These are phyloP conservation scores for Hydrolagus affinis DNA, from an alignment of 2,113 vertebrate species.

Conservation along the genomic window DNA sequence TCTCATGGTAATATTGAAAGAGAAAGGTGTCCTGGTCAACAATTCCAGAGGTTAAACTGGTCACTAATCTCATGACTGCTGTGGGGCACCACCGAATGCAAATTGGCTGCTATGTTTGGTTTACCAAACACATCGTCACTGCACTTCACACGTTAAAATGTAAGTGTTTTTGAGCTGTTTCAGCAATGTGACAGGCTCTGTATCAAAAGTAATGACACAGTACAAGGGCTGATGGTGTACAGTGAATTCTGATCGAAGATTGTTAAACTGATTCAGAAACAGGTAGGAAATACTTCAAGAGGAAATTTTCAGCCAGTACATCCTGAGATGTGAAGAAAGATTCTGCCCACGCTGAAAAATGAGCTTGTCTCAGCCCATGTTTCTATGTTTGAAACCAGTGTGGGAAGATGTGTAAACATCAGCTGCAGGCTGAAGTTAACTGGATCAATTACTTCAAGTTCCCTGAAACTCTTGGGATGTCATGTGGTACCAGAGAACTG, in stretches of 20 bases:
- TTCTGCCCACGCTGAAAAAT: background rate
- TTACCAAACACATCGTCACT: too few relatives aligned
- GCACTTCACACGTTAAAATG: too few relatives aligned
- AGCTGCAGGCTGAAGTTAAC: background rate
- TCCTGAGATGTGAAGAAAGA: background rate
- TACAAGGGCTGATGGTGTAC: background rate
- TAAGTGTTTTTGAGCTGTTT: too few relatives aligned
- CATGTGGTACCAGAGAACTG: background rate
- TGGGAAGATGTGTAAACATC: constrained; percentile 2
- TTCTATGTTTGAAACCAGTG: background rate
- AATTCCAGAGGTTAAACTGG: too few relatives aligned
- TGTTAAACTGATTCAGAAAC: background rate
- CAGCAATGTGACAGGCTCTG: too few relatives aligned
- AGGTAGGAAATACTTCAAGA: background rate
- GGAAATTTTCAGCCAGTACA: background rate
- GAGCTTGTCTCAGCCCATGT: background rate
- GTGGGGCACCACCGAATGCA: too few relatives aligned
- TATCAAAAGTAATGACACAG: too few relatives aligned
- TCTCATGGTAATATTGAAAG: too few relatives aligned
- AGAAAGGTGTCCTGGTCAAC: too few relatives aligned
- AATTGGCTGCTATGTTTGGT: too few relatives aligned
- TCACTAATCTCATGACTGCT: too few relatives aligned
- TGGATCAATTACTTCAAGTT: constrained; percentile 2
- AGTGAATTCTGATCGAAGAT: background rate
- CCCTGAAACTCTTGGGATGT: background rate